Conservation (phyloP, 2,888 invertebrate species). For the Yponomeuta plumbellus region DNA sequence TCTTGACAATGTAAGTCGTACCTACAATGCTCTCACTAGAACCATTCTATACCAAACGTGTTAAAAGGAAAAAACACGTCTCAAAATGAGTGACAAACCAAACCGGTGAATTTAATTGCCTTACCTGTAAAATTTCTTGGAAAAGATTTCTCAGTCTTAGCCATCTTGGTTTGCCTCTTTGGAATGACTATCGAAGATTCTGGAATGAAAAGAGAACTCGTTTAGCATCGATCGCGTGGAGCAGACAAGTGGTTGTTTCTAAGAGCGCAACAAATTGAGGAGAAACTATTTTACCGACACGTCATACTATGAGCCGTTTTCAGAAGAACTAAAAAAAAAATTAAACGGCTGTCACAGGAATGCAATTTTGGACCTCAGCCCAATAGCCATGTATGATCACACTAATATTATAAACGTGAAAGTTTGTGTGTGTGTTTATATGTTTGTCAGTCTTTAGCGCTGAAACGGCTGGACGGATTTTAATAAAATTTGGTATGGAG, state of each 20-base stretch:
- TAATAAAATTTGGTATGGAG: no score
- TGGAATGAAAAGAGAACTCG: constrained; percentile 21
- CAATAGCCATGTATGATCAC: no score
- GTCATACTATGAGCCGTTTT: no score
- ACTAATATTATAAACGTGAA: no score
- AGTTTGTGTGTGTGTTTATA: no score
- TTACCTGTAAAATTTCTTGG: constrained; percentile 72
- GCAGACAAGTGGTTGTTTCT: neutral
- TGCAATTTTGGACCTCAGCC: no score
- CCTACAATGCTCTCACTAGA: neutral
- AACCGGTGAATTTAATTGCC: neutral
- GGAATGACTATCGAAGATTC: constrained; percentile 42
- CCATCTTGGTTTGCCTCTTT: constrained; percentile 49
- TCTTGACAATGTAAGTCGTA: neutral
- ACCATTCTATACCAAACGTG: neutral
- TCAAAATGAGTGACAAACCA: neutral
- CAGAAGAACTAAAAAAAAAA: no score
- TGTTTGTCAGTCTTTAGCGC: no score
- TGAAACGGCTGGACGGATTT: no score
- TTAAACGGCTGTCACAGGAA: no score
- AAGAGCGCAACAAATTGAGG: neutral
- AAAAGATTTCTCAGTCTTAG: constrained; percentile 71
- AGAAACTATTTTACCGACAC: constrained; percentile 4
- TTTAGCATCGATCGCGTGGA: constrained; percentile 10
- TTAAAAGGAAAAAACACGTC: neutral